Evolutionary conservation across 2,888 invertebrate genomes (phyloP).

Genomic region (Chirona hameri): DNA sequence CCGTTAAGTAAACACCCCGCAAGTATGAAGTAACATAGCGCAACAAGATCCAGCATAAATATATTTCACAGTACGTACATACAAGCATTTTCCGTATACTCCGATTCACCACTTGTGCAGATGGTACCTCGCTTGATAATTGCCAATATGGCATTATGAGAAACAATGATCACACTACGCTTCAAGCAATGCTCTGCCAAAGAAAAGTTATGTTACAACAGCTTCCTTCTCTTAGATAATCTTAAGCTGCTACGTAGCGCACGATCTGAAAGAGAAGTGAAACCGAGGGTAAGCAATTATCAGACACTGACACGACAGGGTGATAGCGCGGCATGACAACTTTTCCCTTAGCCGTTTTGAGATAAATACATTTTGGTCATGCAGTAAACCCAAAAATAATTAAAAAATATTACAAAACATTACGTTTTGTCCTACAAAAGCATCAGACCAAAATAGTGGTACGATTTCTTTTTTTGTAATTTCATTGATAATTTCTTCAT

Average conservation of each 20-base stretch:
- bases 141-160: background rate
- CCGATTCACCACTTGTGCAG: background rate
- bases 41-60: constrained; percentile 2
- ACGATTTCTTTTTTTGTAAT: no score
- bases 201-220: background rate
- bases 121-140: background rate
- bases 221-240: background rate
- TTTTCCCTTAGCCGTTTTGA: no score
- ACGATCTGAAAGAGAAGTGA: constrained; percentile 7
- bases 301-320: background rate
- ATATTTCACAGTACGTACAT: background rate
- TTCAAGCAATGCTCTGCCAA: background rate
- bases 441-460: no score
- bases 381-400: no score
- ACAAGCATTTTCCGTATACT: background rate
- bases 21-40: background rate
- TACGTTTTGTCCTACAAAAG: no score
- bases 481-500: no score
- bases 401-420: no score
- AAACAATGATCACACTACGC: background rate
- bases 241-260: constrained; percentile 9
- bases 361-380: no score
- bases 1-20: no score
- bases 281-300: background rate
- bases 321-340: background rate